Conservation (phyloP, 2,113 vertebrate species). For the Poeciliopsis turrubarensis region DNA sequence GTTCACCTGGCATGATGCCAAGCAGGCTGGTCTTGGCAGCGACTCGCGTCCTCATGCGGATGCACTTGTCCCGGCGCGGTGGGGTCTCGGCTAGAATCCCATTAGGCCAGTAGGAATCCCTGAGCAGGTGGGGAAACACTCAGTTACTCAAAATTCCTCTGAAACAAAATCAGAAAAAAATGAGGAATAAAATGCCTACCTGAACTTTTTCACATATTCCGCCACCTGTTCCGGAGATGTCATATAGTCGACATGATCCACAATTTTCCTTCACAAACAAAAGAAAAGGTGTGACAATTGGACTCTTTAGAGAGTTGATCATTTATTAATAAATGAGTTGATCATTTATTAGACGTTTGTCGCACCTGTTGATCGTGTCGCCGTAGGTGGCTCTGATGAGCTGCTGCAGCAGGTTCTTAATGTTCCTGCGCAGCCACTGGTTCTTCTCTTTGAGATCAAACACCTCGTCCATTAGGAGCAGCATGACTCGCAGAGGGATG, state of each 20-base stretch:
- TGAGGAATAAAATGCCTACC: slow-evolving; percentile 75
- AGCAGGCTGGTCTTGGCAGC: slow-evolving; percentile 95
- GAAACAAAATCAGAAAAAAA: neutral
- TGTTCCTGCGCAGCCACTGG: slow-evolving; percentile 98
- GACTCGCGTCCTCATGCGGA: slow-evolving; percentile 95
- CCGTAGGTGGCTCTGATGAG: slow-evolving; percentile 97
- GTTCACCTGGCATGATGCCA: slow-evolving; percentile 95
- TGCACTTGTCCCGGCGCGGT: slow-evolving; percentile 90
- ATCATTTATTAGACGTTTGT: neutral
- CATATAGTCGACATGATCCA: slow-evolving; percentile 97
- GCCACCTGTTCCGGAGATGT: slow-evolving; percentile 98
- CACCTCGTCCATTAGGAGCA: slow-evolving; percentile 98
- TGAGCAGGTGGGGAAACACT: slow-evolving; percentile 61
- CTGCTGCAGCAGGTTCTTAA: slow-evolving; percentile 97
- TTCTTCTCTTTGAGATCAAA: slow-evolving; percentile 99
- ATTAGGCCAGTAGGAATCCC: slow-evolving; percentile 98
- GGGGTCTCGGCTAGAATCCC: slow-evolving; percentile 94
- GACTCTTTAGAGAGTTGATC: neutral
- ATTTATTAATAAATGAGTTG: too few species aligned
- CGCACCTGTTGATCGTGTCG: slow-evolving; percentile 96
- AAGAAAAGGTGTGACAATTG: slow-evolving; percentile 1
- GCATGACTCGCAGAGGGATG: slow-evolving; percentile 95
- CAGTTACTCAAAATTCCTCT: slow-evolving; percentile 1
- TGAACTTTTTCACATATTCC: slow-evolving; percentile 97
- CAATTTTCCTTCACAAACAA: slow-evolving; percentile 90